Evolutionary conservation across 1,140 invertebrate genomes (phyloP).

Genomic region (Megalopta genalis): DNA sequence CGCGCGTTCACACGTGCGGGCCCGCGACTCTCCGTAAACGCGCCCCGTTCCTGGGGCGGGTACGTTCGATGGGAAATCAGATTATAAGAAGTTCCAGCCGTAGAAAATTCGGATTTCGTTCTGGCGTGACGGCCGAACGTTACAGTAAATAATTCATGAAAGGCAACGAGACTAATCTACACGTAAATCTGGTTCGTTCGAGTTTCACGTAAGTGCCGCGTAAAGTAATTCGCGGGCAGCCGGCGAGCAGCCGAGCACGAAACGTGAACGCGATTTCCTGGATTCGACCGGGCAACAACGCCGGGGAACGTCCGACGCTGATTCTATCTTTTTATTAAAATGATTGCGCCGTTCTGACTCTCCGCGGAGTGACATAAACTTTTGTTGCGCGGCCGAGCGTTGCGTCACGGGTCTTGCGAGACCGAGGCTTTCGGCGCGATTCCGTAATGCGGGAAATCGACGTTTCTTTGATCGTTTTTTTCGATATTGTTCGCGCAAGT

Average conservation of each 20-base stretch:
- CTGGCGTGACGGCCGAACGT: not conserved
- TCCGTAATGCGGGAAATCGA: too few species aligned
- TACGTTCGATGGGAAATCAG: constrained; percentile 21
- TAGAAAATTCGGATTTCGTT: constrained; percentile 28
- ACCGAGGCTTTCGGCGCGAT: too few species aligned
- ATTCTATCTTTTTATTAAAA: not conserved
- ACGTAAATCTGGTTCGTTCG: constrained; percentile 11
- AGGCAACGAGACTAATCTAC: not conserved
- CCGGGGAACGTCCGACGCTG: not conserved
- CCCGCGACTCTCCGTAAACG: not conserved
- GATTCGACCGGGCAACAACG: not conserved
- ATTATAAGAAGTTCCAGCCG: not conserved
- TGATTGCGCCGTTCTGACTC: not conserved
- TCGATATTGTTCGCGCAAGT: too few species aligned
- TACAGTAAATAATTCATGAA: constrained; percentile 37
- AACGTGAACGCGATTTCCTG: not conserved
- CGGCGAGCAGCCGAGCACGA: not conserved
- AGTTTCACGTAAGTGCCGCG: not conserved
- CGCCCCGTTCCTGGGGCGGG: not conserved
- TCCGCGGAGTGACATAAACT: too few species aligned
- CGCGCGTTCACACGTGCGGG: not conserved
- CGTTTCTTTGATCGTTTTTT: too few species aligned
- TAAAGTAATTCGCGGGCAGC: not conserved
- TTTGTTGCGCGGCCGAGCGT: too few species aligned
- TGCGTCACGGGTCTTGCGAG: too few species aligned